Base-by-base conservation (phyloP, 2,888 invertebrate genomes). In the Rapana venosa region DNA sequence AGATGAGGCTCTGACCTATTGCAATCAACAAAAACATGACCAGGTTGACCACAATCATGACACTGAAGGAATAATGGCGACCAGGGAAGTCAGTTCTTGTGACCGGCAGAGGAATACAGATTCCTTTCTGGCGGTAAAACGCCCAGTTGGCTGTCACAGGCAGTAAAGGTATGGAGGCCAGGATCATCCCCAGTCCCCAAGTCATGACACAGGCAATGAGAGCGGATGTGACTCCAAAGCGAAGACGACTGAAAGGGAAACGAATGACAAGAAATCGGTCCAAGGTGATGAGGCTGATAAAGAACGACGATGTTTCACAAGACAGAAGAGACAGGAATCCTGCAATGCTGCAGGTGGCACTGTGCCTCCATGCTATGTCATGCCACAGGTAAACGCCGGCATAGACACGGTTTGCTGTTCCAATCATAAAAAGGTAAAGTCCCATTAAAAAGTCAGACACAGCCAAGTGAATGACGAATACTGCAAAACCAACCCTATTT, bases 211-310 rank as follows among this genome's bases (percentile, higher is more conserved):
- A 61, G 30, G 85, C 61, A 30, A 15, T 0, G 15, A 30, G 85
- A 30, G 85, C 61, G 1, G 61, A 84, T 2, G 6, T 17, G 17
- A 11, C 6, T 13, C 22, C 17, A 56, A 85, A 85, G 22, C 30
- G 61, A 85, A 85, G 58, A 13, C 20, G 26, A 30, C 61, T 85
- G 58, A 85, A 85, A 5, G 85, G 85, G 20, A 85, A 85, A 20
- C 85, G 61, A 20, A 85, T 30, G n/a, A 61, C 85, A n/a, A 85
- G 85, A n/a, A 85, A 85, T 20, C 85, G 58, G 26, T 85, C 85
- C 85, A 85, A 17, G 22, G 56, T 85, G 61, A 85, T 85, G 32
- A 85, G 85, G 61, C 61, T 61, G n/a, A 85, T 85, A 5, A 85
- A 20, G 47, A 61, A 15, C 0, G 85, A 56, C 1, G 85, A 85